Conservation (phyloP, 2,888 invertebrate genomes). For the Ophioninae sp. region DNA sequence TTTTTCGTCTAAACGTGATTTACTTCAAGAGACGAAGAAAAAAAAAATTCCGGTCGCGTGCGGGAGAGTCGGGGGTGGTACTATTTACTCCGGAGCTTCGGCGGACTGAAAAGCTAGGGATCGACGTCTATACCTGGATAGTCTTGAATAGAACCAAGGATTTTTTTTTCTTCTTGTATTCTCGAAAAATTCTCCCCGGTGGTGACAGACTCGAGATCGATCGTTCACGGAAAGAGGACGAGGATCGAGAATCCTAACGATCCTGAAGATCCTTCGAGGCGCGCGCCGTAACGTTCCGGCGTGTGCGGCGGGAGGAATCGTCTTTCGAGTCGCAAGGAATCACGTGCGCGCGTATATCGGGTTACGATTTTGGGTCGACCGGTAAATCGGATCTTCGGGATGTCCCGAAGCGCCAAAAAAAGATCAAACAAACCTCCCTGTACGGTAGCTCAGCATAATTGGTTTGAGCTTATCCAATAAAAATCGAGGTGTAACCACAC, state of each 20-base stretch:
- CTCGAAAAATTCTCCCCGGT: constrained; percentile 54
- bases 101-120: constrained; percentile 14
- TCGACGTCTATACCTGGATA: constrained; percentile 28
- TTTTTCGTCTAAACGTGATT: constrained; percentile 27
- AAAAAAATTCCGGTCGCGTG: constrained; percentile 55
- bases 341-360: constrained; percentile 20
- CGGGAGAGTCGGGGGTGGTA: constrained; percentile 57
- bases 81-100: constrained; percentile 29
- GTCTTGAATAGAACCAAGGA: constrained; percentile 42
- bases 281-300: constrained; percentile 14
- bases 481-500: neutral
- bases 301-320: constrained; percentile 9
- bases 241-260: constrained; percentile 13
- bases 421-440: constrained; percentile 10
- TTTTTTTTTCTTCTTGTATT: constrained; percentile 36
- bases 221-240: constrained; percentile 50
- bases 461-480: constrained; percentile 49
- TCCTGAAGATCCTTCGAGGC: constrained; percentile 37
- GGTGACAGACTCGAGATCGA: constrained; percentile 64
- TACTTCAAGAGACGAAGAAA: constrained; percentile 46
- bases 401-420: constrained; percentile 1
- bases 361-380: constrained; percentile 32
- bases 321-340: no score
- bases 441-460: constrained; percentile 48
- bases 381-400: constrained; percentile 37